Evolutionary conservation across 2,113 vertebrate genomes (phyloP), one percentile per base, ranked within the genome.

Genomic region (Dromaius novaehollandiae): DNA sequence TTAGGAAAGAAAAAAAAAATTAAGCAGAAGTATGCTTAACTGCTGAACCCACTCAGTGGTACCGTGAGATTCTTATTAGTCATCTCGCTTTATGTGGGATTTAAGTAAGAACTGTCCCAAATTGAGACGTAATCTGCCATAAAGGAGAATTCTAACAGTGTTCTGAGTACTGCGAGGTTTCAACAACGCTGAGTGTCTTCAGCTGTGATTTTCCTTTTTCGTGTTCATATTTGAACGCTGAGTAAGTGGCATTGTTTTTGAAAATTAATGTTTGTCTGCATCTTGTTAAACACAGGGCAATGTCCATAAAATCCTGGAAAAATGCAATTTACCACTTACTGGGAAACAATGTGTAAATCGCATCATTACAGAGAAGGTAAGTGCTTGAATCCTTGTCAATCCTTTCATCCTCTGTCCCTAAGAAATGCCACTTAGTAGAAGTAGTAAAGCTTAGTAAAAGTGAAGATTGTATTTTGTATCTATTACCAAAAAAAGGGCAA

Each of bases 361-460:
- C 69, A 99, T 99, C 96, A 99, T 99, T 96, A 99, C 99, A 38
- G 99, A 99, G 97, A 99, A 99, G 99, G 99, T 99, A 97, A 44
- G 66, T 84, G 26, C 42, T 73, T 95, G 76, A 88, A 48, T 86
- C 20, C 9, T 77, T 50, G 26, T 61, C 56, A 60, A n/a, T 73
- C 51, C 11, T 66, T 87, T 65, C 46, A 30, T 92, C 58, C 40
- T 6, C 24, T 81, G 11, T 58, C 28, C 36, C 3, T 91, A 76
- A 42, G 42, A 73, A 79, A 36, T n/a, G 11, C 26, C 32, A 36
- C 6, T 34, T 4, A 32, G 15, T 60, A 70, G 30, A 61, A 78
- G 25, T 69, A 68, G n/a, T 48, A 76, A 70, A 71, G 14, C 38
- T 46, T 92, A 66, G 46, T 80, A 50, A 82, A 96, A 95, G 7